Conservation (phyloP, 2,113 vertebrate species). For the Cyrtonyx montezumae region DNA sequence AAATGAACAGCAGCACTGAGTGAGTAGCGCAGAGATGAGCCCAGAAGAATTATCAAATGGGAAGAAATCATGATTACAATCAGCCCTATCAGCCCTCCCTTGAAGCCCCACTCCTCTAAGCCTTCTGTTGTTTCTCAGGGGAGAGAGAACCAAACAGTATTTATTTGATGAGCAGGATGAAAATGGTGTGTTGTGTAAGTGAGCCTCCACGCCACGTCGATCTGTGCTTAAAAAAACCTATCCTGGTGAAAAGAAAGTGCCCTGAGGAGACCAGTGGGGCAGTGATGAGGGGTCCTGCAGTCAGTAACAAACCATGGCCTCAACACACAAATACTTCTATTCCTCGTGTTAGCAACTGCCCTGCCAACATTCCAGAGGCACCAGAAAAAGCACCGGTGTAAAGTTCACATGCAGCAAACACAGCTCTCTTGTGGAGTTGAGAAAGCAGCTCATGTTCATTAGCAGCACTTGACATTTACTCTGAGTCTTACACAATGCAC, state of each 20-base stretch:
- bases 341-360: neutral
- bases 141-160: neutral
- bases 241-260: neutral
- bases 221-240: neutral
- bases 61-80: neutral
- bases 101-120: neutral
- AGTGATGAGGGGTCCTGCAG: neutral
- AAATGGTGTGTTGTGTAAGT: neutral
- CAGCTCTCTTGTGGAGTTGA: neutral
- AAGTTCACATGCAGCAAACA: neutral
- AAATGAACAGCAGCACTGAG: rapidly evolving
- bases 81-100: neutral
- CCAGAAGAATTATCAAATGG: neutral
- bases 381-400: neutral
- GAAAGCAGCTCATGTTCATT: neutral
- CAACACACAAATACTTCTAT: neutral
- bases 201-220: neutral
- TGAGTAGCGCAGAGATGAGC: neutral
- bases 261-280: neutral
- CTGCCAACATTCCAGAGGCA: neutral
- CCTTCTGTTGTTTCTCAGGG: neutral
- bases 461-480: neutral
- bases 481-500: neutral
- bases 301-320: neutral
- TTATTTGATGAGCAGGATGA: neutral